These are phyloP conservation scores for Haplochromis burtoni DNA, from an alignment of 2,113 vertebrate genomes.

Conservation along the genomic window DNA sequence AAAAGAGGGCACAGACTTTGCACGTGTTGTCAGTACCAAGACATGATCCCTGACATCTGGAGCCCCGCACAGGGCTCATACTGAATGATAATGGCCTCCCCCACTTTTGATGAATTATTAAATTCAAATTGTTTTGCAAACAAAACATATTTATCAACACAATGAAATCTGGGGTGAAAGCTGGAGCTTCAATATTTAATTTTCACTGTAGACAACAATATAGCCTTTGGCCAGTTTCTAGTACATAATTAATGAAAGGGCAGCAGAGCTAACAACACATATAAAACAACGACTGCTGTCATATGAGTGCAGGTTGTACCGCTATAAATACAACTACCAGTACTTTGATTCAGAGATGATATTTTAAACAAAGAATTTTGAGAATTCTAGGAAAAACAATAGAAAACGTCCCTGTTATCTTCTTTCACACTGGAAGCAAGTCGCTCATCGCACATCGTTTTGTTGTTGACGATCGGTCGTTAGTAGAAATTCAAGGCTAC, in stretches of 20 bases:
- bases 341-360: neutral
- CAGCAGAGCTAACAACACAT: conserved; percentile 33
- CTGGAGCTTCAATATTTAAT: conserved; percentile 68
- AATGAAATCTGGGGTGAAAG: conserved; percentile 65
- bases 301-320: neutral
- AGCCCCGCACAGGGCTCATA: conserved; percentile 17
- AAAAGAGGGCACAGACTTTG: conserved; percentile 50
- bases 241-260: conserved; percentile 63
- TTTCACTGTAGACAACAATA: conserved; percentile 59
- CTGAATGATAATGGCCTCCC: conserved; percentile 63
- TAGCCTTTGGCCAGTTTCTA: conserved; percentile 54
- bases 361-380: neutral
- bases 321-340: neutral
- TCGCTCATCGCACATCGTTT: neutral
- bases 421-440: neutral
- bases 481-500: neutral
- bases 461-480: accelerated
- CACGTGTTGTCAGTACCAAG: conserved; percentile 51
- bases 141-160: conserved; percentile 75
- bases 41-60: conserved; percentile 62
- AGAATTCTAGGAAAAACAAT: neutral
- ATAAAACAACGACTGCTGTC: neutral
- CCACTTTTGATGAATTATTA: conserved; percentile 67
- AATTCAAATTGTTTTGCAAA: conserved; percentile 68
- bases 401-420: neutral